Base-by-base conservation (phyloP, 2,113 vertebrate species). In the Nycticryphes semicollaris region DNA sequence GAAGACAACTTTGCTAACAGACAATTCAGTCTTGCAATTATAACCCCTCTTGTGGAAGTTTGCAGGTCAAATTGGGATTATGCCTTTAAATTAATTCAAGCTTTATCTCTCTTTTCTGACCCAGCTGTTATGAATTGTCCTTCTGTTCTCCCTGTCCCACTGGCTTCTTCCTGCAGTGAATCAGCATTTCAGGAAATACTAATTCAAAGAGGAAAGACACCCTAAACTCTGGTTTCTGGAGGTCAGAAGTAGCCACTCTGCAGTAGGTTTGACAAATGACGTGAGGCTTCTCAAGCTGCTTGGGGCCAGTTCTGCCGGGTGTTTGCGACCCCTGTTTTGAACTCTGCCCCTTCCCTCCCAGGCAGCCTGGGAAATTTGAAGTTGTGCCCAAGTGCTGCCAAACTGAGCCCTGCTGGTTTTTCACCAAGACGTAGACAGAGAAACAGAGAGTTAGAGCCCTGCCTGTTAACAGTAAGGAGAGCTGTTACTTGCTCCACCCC, bases 181-280 rank as follows among this genome's bases (percentile, higher is more conserved):
- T 95, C 94, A 96, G 94, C 87, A 96, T 39, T 97, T 96, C 95
- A 96, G 87, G 90, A 96, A 93, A 91, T 51, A 90, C 93, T 96
- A 82, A 89, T 87, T 96, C 92, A 84, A 76, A 93, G 84, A 92
- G 95, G 86, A 96, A 96, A 93, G 92, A 69, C 66, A 89, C 69
- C 83, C 85, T 95, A 79, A 92, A 93, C 89, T 84, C 54, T 27
- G 24, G 39, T 25, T 78, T 72, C 89, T 93, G 90, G 60, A 92
- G 90, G 93, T 87, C 95, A 94, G 89, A 45, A 78, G 35, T 25
- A 47, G 3, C 74, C 76, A 77, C 79, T 92, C 56, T 89, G 35
- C 62, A 21, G 3, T 0, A 16, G 43, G 19, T 76, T 79, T 84
- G 84, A 83, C 66, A 80, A 89, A 94, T 39, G 81, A 76, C 2